Conservation (phyloP, 1,140 invertebrate genomes). For the Grapholita molesta region DNA sequence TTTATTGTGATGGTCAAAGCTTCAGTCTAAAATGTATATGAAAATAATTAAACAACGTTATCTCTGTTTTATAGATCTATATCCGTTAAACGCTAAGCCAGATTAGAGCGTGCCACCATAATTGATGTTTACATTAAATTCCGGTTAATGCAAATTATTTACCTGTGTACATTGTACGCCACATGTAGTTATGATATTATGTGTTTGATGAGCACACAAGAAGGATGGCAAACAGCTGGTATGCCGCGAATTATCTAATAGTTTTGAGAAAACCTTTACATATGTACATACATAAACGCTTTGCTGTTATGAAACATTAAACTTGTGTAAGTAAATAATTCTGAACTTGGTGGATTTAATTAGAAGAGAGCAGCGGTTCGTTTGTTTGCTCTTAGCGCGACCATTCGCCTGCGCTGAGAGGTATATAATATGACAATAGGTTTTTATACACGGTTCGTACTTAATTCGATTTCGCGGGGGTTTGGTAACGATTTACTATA, state of each 20-base stretch:
- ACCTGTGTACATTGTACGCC: conserved; percentile 1
- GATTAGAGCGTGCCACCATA: neutral
- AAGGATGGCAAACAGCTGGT: neutral
- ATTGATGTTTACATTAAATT: neutral
- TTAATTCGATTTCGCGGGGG: neutral
- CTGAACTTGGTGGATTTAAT: neutral
- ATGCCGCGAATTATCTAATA: neutral
- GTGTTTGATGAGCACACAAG: neutral
- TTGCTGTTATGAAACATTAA: neutral
- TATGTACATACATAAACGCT: neutral
- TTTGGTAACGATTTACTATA: too few species aligned
- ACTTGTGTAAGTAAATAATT: neutral
- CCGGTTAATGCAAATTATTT: neutral
- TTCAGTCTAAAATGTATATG: too few species aligned
- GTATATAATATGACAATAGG: too few species aligned
- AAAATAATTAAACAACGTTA: too few species aligned
- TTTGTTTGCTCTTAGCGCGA: neutral
- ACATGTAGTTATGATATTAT: conserved; percentile 1
- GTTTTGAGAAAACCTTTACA: neutral
- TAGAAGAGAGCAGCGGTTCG: too few species aligned
- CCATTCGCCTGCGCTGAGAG: neutral
- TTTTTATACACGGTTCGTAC: neutral
- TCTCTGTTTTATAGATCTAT: too few species aligned
- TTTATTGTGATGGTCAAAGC: too few species aligned
- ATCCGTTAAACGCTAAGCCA: neutral